These are phyloP conservation scores for Protonibea diacanthus DNA, from an alignment of 2,797 vertebrate genomes.

Conservation along the genomic window DNA sequence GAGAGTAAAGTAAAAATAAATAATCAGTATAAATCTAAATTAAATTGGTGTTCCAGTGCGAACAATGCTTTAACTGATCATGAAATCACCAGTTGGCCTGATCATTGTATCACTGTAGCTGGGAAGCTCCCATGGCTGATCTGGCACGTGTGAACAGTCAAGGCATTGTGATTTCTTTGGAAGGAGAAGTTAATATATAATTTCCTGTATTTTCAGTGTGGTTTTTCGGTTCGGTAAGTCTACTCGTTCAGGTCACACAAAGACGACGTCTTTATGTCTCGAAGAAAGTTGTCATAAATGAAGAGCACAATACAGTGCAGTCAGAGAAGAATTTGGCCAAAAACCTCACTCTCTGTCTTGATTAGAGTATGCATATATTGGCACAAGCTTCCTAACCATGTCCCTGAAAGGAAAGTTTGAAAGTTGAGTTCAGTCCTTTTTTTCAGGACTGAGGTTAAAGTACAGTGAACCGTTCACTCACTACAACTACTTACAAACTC, in stretches of 20 bases:
- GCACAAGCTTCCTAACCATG: constrained; percentile 23
- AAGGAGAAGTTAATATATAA: constrained; percentile 22
- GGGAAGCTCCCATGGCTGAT: constrained; percentile 37
- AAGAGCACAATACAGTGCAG: constrained; percentile 53
- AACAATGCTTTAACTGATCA: constrained; percentile 4
- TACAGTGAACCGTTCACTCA: constrained; percentile 3
- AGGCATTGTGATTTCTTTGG: constrained; percentile 18
- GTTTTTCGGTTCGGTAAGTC: constrained; percentile 29
- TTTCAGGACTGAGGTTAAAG: constrained; percentile 18
- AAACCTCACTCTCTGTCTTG: constrained; percentile 35
- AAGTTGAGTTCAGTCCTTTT: constrained; percentile 39
- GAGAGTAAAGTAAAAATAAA: constrained; percentile 22
- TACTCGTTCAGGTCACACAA: constrained; percentile 21
- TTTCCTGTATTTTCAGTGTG: constrained; percentile 44
- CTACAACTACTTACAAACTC: constrained; percentile 23
- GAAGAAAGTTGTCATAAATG: constrained; percentile 22
- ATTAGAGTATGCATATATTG: constrained; percentile 53
- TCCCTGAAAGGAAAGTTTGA: constrained; percentile 62
- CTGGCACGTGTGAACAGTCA: constrained; percentile 27
- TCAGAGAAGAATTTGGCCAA: constrained; percentile 34
- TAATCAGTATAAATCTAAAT: neutral
- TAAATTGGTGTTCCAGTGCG: neutral
- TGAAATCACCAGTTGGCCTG: constrained; percentile 10
- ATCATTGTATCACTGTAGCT: constrained; percentile 24
- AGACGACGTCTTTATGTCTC: constrained; percentile 10